These are phyloP conservation scores for Stegana nigrithorax DNA, from an alignment of 2,888 invertebrate genomes.

Conservation along the genomic window DNA sequence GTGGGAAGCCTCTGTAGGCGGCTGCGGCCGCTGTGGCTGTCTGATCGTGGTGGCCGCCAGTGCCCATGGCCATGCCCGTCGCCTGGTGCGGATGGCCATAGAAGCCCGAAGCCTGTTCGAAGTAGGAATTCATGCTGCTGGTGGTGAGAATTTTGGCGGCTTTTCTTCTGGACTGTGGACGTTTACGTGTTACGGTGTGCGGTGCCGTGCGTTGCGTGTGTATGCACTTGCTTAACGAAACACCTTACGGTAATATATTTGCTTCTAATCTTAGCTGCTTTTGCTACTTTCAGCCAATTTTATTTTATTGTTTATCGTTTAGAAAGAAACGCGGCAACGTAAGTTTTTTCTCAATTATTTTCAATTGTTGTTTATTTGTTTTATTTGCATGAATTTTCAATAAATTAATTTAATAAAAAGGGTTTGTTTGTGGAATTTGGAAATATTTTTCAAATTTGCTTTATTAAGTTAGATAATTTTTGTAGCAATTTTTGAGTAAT, in stretches of 20 bases:
- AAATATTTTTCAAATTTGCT: too few relatives aligned
- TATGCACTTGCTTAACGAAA: not conserved
- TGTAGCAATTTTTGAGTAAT: not conserved
- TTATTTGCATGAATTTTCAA: too few relatives aligned
- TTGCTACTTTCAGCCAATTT: constrained; percentile 4
- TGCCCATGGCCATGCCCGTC: constrained; percentile 75
- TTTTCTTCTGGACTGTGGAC: constrained; percentile 40
- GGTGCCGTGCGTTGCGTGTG: constrained; percentile 1
- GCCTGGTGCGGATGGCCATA: constrained; percentile 92
- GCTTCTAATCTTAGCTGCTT: too few relatives aligned
- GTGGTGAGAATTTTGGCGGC: constrained; percentile 69
- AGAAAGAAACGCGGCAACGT: too few relatives aligned
- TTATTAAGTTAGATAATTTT: too few relatives aligned
- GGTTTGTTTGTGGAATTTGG: too few relatives aligned
- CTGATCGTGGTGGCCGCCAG: constrained; percentile 80
- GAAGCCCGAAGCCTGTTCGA: constrained; percentile 92
- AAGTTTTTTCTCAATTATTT: too few relatives aligned
- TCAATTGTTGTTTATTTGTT: too few relatives aligned
- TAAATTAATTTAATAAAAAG: not conserved
- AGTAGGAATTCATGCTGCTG: constrained; percentile 89
- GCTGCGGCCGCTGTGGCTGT: constrained; percentile 74
- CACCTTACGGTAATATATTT: too few relatives aligned
- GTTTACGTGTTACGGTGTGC: too few relatives aligned
- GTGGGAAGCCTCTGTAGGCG: constrained; percentile 85
- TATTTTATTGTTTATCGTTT: too few relatives aligned